Evolutionary conservation across 2,797 vertebrate species (phyloP).

Genomic region (Poeciliopsis infans): DNA sequence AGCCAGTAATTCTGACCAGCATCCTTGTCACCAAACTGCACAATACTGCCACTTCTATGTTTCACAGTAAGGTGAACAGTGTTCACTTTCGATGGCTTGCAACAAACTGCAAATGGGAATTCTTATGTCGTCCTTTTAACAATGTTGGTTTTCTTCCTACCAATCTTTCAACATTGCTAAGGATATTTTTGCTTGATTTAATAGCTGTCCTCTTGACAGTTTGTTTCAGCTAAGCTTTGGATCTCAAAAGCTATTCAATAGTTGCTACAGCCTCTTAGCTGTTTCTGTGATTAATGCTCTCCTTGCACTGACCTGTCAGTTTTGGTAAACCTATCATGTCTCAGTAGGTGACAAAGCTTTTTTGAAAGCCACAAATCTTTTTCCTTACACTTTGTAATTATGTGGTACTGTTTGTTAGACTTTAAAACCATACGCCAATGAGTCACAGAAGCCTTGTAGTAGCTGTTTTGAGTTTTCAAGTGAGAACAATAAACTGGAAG

Average conservation of each 20-base stretch:
- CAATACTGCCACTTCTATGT: background rate
- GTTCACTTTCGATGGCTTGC: background rate
- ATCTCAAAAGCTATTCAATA: background rate
- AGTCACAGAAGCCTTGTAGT: background rate
- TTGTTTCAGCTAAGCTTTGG: background rate
- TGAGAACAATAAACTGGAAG: background rate
- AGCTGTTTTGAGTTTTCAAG: background rate
- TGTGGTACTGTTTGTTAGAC: background rate
- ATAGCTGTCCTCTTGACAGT: background rate
- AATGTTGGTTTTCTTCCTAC: background rate
- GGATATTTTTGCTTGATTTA: background rate
- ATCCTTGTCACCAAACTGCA: background rate
- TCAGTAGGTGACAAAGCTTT: background rate
- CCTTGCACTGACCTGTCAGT: background rate
- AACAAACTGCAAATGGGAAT: background rate
- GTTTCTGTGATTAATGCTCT: background rate
- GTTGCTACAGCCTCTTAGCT: background rate
- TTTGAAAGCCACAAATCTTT: background rate
- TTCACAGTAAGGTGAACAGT: background rate
- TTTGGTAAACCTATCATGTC: background rate
- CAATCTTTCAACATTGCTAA: background rate
- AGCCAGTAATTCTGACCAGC: background rate
- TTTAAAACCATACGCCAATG: background rate
- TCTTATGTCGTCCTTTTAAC: background rate
- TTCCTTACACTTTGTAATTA: background rate